Evolutionary conservation across 2,888 invertebrate genomes (phyloP), one percentile per base, ranked within the genome.

Genomic region (Lycia hirtaria): DNA sequence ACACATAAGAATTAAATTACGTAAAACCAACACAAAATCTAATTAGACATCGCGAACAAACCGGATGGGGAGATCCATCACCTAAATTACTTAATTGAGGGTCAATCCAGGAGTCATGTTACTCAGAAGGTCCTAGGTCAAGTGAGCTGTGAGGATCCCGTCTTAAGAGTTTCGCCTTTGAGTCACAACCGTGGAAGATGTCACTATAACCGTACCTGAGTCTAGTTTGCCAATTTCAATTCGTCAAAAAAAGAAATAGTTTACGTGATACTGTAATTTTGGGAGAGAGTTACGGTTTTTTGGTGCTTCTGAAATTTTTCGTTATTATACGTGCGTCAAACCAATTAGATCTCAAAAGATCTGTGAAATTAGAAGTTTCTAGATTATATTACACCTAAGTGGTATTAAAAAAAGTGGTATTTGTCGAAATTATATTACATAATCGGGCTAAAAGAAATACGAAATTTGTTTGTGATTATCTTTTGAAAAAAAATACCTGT

Each of bases 31-130:
- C 15, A 24, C 26, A 30, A 49, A 56, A 51, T 51, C 20, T 35
- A 52, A 48, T 54, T 51, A 49, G 19, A 48, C 35, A 57, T 47
- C 35, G 40, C 54, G 32, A 60, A 24, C 14, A 37, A 62, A 47
- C 61, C 60, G 61, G 63, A 60, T 58, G 55, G 26, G 41, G 50
- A 47, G 49, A 26, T 12, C 38, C 12, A 41, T n/a, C 44, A 33
- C 35, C 30, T 49, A 50, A 58, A 64, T 56, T 51, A 62, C 44
- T 50, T 70, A 75, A 78, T 71, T 66, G 54, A 64, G 68, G 88
- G 88, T 88, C 83, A 88, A 85, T 73, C 68, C 61, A 72, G 69
- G 75, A 78, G 85, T 82, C 83, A 85, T 83, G 82, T 83, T 78
- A 79, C 68, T 52, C 41, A 73, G 81, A 76, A 35, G 35, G 15